These are phyloP conservation scores for Eremophila alpestris DNA, from an alignment of 2,797 vertebrate species.

Conservation along the genomic window DNA sequence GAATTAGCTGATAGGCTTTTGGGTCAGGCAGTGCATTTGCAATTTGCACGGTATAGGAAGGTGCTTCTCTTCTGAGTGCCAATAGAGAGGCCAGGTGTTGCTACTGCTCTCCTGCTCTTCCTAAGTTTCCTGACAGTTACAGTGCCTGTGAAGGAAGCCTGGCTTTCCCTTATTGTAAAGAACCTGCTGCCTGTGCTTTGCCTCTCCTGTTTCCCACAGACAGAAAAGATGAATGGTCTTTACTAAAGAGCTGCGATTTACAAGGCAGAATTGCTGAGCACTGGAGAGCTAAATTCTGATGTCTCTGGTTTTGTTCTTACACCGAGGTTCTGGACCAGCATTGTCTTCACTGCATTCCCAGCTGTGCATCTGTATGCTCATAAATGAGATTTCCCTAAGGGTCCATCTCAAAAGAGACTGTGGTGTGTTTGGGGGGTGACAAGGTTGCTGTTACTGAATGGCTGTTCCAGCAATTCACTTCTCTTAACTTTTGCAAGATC, in stretches of 20 bases:
- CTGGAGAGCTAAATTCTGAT: background rate
- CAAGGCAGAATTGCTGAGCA: background rate
- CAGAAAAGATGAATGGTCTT: background rate
- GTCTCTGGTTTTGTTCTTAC: background rate
- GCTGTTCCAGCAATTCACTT: background rate
- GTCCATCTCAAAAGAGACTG: background rate
- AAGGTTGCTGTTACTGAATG: background rate
- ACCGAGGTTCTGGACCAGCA: accelerated
- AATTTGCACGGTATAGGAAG: accelerated
- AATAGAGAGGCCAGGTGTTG: background rate
- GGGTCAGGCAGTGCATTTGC: accelerated
- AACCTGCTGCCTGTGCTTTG: background rate
- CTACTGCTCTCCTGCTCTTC: background rate
- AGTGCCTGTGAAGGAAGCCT: background rate
- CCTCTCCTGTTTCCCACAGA: background rate
- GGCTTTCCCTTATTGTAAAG: background rate
- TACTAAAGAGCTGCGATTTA: background rate
- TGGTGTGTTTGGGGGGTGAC: background rate
- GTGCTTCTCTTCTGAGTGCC: background rate
- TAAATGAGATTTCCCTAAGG: background rate
- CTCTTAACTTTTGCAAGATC: background rate
- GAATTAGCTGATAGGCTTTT: background rate
- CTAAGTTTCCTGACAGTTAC: background rate
- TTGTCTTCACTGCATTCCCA: background rate
- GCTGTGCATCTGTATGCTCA: background rate